Conservation (phyloP, 2,888 invertebrate genomes). For the Stenodema calcarata region DNA sequence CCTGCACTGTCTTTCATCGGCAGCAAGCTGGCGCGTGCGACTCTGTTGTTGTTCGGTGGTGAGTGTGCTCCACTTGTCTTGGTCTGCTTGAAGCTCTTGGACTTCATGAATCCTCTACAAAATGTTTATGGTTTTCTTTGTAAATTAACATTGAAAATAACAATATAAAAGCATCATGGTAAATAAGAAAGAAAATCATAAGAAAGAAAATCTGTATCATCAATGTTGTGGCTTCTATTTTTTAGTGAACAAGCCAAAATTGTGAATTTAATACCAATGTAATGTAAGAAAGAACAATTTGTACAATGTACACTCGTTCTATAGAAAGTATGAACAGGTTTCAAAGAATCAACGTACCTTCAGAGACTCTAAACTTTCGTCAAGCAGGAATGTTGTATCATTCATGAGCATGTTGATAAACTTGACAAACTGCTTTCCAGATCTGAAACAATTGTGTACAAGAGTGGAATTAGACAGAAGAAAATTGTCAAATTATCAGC, state of each 20-base stretch:
- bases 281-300: too few relatives aligned
- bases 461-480: neutral
- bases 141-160: too few relatives aligned
- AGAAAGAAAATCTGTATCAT: too few relatives aligned
- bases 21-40: conserved; percentile 77
- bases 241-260: too few relatives aligned
- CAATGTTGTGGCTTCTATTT: too few relatives aligned
- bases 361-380: conserved; percentile 92
- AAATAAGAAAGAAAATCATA: too few relatives aligned
- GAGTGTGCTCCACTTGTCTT: conserved; percentile 71
- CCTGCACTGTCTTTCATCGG: conserved; percentile 84
- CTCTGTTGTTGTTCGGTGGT: conserved; percentile 75
- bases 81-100: conserved; percentile 81
- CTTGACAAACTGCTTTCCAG: conserved; percentile 91
- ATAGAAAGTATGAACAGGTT: too few relatives aligned
- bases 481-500: too few relatives aligned
- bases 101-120: conserved; percentile 70
- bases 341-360: conserved; percentile 62
- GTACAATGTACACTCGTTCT: too few relatives aligned
- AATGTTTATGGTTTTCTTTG: neutral
- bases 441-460: conserved; percentile 63
- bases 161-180: too few relatives aligned
- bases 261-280: too few relatives aligned
- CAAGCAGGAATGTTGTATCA: conserved; percentile 94
- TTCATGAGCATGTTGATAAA: conserved; percentile 99